Base-by-base conservation (phyloP, 92 coral and sea anemone genomes). In the Epizoanthus scotinus region DNA sequence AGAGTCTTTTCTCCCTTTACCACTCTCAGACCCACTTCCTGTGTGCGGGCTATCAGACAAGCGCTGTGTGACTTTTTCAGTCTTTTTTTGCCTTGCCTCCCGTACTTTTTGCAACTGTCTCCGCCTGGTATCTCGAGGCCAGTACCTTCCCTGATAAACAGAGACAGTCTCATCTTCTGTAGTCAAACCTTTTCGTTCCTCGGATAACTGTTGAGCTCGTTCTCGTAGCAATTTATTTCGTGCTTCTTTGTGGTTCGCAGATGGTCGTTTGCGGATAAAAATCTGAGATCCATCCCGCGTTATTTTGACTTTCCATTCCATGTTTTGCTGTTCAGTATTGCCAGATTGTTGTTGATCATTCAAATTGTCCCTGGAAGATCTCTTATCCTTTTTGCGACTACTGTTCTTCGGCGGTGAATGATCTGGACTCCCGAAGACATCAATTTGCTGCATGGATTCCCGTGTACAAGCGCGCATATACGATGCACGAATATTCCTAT, bases 101-200 rank as follows among this genome's bases (percentile, higher is more conserved):
- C 99, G 87, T 62, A 95, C 98, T 70, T 92, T 87, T 58, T 93
- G 98, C 50, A 95, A 47, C 36, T 95, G 99, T 50, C 89, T 77
- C 19, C 99, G 86, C 62, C 99, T 82, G 71, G 86, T 90, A 44
- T 95, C 99, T 12, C 96, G 89, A 38, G 98, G 97, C 92, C 99
- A 95, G 72, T 93, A 95, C 8, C 98, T 91, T 21, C 99, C 99
- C 53, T 86, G 98, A 72, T 95, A 95, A 29, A 95, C 92, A 67
- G 99, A 92, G 29, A 93, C 94, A 1, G 98, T 91, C 47, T 95
- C 99, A 68, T 95, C 99, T 73, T 95, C 99, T 3, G 99, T 95
- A 17, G 99, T 95, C 86, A 95, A 61, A 5, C 99, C 99, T 68
- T 93, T 90, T 20, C 99, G 96, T 71, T 95, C 99, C 27, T 95